Evolutionary conservation across 2,797 vertebrate genomes (phyloP), one percentile per base, ranked within the genome.

Genomic region (Protosalanx chinensis): DNA sequence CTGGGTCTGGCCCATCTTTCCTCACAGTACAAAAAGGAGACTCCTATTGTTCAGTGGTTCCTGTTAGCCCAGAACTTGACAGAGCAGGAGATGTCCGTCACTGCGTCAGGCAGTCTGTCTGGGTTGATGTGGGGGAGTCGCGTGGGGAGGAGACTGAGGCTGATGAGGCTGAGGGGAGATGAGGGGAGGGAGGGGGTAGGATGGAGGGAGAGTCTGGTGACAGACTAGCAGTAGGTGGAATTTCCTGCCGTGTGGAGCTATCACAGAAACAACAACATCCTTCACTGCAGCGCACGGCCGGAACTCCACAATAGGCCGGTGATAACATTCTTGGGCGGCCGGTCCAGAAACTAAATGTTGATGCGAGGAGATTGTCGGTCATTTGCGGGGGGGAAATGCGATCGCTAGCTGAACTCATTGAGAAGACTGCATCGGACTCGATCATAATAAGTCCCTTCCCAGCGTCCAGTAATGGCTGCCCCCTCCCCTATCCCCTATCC

Each of bases 181-280:
- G 51, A 53, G 16, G 18, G 51, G 18, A n/a, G 51, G 18, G 51
- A 6, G 46, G 3, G 3, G 33, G 33, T 35, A 6, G 0, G 37
- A 1, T 5, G 18, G 23, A 20, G 49, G 56, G 77, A 46, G 41
- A 73, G 64, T 74, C 74, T 75, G 61, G 64, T 70, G 68, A 60
- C 73, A 72, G 37, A 58, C 63, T 79, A 77, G 88, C 84, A 82
- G 76, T 41, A 67, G 77, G 73, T 91, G 90, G 91, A 92, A 93
- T 91, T 93, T 92, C 92, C 92, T 92, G 89, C 82, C 82, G 76
- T 91, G 88, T 88, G 84, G 86, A 73, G 80, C 81, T 92, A 93
- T 93, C 91, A 75, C 81, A 88, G 88, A 85, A 89, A 88, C 76
- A 91, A 90, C 87, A 90, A 82, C 82, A 80, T 88, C 81, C 76